Evolutionary conservation across 2,113 vertebrate species (phyloP), one percentile per base, ranked within the genome.

Genomic region (Eptesicus fuscus): DNA sequence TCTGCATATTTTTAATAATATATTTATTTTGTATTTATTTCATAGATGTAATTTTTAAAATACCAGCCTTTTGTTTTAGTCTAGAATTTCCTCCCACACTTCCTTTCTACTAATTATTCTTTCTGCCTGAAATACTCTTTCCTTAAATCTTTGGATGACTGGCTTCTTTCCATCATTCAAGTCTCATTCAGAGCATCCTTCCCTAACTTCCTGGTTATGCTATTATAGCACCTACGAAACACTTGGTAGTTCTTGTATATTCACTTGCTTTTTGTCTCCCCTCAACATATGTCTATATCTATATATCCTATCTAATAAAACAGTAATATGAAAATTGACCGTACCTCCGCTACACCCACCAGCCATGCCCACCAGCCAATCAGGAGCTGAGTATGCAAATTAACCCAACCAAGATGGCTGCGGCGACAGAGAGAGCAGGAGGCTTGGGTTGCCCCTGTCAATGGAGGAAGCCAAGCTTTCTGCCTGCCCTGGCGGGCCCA

Each of bases 11-110:
- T 93, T 74, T 30, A 91, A 79, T 59, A 83, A 7, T 10, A 88
- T 71, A 91, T 96, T 96, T 83, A 49, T 88, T 84, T 22, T 37
- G 8, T 65, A 37, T 92, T 78, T 91, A 84, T 92, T 94, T 86
- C 35, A 51, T 74, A 12, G 47, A 44, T 92, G 0, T 84, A 71
- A 49, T 22, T 74, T 92, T 89, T 88, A 71, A 73, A 44, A 73
- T 69, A 11, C 67, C 14, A 30, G 16, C 69, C 56, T 53, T 51
- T 44, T 56, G 51, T 71, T 93, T 93, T 40, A 87, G 40, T 87
- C 17, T 30, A 78, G 32, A 93, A 65, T 70, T 86, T 49, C 2
- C 25, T 13, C 20, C 18, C 9, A 25, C 51, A 25, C 40, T 87
- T 86, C 40, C 18, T 84, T 88, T 65, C n/a, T 73, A n/a, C 44